These are phyloP conservation scores for Carlito syrichta DNA, from an alignment of 2,113 vertebrate species.

Conservation along the genomic window DNA sequence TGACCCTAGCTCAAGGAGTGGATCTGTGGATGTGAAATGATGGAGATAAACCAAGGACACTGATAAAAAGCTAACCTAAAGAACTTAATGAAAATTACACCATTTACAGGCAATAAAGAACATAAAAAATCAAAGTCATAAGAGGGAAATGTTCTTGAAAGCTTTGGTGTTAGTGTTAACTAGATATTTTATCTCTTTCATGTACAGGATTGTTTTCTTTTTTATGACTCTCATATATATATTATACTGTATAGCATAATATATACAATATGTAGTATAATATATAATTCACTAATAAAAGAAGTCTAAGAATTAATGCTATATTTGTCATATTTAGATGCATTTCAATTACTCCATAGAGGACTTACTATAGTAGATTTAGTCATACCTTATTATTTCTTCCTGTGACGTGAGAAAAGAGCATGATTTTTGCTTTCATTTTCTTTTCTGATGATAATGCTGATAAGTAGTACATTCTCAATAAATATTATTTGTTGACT, in stretches of 20 bases:
- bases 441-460: background rate
- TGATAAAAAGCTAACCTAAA: background rate
- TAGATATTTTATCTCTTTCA: background rate
- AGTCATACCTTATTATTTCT: background rate
- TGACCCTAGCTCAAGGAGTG: background rate
- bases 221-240: background rate
- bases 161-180: background rate
- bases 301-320: background rate
- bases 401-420: background rate
- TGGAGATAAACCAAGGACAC: background rate
- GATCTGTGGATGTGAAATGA: background rate
- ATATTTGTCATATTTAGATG: background rate
- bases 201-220: background rate
- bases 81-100: background rate
- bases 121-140: background rate
- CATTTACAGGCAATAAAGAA: background rate
- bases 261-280: background rate
- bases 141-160: background rate
- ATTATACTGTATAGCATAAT: too few relatives aligned
- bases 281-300: background rate
- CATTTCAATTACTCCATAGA: background rate
- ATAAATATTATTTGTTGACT: background rate
- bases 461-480: background rate
- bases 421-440: background rate
- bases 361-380: background rate